Evolutionary conservation across 2,797 vertebrate species (phyloP).

Genomic region (Malacoraja senta): DNA sequence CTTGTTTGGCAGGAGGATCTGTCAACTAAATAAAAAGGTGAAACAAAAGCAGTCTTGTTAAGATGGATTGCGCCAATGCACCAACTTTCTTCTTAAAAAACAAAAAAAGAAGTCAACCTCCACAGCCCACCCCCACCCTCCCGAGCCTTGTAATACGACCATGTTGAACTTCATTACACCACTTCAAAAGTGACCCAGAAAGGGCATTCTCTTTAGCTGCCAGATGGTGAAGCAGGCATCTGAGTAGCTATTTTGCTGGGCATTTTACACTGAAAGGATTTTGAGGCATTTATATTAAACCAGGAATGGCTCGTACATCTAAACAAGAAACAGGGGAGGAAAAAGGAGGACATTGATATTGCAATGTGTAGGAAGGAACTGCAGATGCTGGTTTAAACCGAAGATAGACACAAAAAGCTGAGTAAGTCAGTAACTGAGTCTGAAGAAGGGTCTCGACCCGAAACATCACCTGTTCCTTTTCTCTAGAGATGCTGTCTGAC

Average conservation of each 20-base stretch:
- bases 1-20: not conserved
- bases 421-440: too few species aligned
- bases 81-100: not conserved
- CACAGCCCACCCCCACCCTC: not conserved
- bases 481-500: too few species aligned
- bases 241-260: not conserved
- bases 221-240: not conserved
- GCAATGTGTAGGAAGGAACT: too few species aligned
- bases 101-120: not conserved
- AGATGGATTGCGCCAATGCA: not conserved
- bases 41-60: not conserved
- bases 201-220: not conserved
- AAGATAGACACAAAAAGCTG: too few species aligned
- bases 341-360: not conserved
- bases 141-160: not conserved
- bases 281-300: not conserved
- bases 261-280: not conserved
- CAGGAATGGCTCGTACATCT: not conserved
- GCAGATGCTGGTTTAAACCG: too few species aligned
- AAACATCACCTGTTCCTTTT: too few species aligned
- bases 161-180: not conserved
- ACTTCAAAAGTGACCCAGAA: conserved; percentile 18
- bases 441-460: too few species aligned
- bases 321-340: too few species aligned
- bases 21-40: not conserved